Evolutionary conservation across 2,888 invertebrate genomes (phyloP), one percentile per base, ranked within the genome.

Genomic region (Mesorhabditis spiculigera): DNA sequence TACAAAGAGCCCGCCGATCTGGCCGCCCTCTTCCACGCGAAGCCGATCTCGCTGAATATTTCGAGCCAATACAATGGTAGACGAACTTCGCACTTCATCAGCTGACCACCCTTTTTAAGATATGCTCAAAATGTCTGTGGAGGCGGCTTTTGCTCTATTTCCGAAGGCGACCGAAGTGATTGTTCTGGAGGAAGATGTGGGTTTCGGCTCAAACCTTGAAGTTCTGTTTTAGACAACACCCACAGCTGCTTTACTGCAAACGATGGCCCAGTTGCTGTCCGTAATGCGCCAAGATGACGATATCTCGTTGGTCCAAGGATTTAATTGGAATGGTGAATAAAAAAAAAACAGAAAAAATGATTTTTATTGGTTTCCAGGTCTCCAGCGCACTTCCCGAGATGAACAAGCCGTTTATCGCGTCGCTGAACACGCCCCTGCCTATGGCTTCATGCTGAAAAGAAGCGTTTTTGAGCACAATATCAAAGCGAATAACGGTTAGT

Each of bases 1-100:
- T 86, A 87, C 74, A 78, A 82, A 41, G 87, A 88, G 72, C 82
- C 85, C 70, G 85, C 81, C 4, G 86, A 86, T 42, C 79, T 88
- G 58, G 86, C 87, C 4, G 77, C 81, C 5, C 75, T 88, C 61
- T 88, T 87, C 82, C 85, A 85, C 58, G 86, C 87, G 73, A 82
- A 85, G 65, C 83, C 86, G 65, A 72, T 79, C 4, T 83, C 85
- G 64, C 73, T 88, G 43, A 74, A 81, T 58, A 81, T 86, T 43
- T 86, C 86, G 71, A 79, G 81, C 6, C 78, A 77, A 45, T 87
- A 87, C 77, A 77, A 77, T 67, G 71, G 74, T 73, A n/a, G 10
- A 50, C 58, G 58, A 50, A 50, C 8, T 50, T 50, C 58, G n/a
- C 10, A 10, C 58, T 10, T n/a, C n/a, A 50, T 13, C 58, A n/a